Evolutionary conservation across 2,113 vertebrate species (phyloP).

Genomic region (Benitochromis conjunctus): DNA sequence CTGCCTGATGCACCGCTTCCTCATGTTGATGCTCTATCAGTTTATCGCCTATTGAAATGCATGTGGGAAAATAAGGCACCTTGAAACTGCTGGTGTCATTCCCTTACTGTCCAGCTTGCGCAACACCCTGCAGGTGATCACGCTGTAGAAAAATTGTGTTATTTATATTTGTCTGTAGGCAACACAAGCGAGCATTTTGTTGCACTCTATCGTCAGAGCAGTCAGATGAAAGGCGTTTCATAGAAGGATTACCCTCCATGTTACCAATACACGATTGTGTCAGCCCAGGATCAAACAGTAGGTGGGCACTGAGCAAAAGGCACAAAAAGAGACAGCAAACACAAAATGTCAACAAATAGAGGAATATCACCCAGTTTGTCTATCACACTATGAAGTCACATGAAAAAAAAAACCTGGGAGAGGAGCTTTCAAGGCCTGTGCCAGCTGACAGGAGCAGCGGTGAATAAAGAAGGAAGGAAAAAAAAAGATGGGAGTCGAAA

Average conservation of each 20-base stretch:
- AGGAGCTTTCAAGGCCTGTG: conserved; percentile 39
- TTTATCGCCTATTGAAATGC: conserved; percentile 37
- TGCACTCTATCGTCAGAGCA: background rate
- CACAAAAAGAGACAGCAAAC: conserved; percentile 40
- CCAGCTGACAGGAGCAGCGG: conserved; percentile 51
- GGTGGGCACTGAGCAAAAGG: conserved; percentile 49
- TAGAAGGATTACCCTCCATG: conserved; percentile 34
- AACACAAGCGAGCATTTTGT: background rate
- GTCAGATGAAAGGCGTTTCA: conserved; percentile 16
- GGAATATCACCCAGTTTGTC: conserved; percentile 64
- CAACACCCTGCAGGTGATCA: background rate
- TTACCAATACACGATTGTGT: conserved; percentile 41
- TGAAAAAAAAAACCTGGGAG: conserved; percentile 8
- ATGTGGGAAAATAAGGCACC: conserved; percentile 12
- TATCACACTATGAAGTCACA: conserved; percentile 50
- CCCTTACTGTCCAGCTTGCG: background rate
- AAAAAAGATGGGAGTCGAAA: conserved; percentile 43
- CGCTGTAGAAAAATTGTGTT: background rate
- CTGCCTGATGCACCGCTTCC: conserved; percentile 12
- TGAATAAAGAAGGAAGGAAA: conserved; percentile 44
- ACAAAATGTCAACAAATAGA: conserved; percentile 67
- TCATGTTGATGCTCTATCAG: conserved; percentile 43
- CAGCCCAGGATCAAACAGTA: conserved; percentile 52
- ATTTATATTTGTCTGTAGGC: background rate
- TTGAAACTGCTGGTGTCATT: conserved; percentile 2